phyloP scores from a whole-genome alignment of 2,888 invertebrate genomes.

The Proisotoma minuta region DNA sequence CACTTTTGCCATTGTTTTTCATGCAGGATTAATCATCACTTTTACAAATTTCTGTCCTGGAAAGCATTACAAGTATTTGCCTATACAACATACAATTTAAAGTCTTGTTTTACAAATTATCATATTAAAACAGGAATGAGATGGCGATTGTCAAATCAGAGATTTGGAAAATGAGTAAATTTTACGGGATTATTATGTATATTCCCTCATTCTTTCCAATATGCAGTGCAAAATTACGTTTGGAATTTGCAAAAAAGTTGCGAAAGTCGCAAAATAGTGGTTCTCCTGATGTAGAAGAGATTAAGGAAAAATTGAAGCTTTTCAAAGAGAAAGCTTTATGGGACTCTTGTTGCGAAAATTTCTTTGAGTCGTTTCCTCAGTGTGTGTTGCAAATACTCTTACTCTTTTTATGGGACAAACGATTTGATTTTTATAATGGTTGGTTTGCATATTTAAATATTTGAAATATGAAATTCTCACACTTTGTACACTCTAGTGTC shows the following conservation, averaged over 20 bases:
- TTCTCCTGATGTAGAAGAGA: not conserved
- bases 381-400: slow-evolving; percentile 16
- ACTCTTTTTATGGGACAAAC: not conserved
- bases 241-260: slow-evolving; percentile 7
- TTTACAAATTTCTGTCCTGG: slow-evolving; percentile 17
- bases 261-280: not conserved
- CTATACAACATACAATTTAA: not conserved
- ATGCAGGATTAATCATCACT: slow-evolving; percentile 16
- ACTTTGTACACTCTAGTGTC: too few relatives aligned
- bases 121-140: not conserved
- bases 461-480: too few relatives aligned
- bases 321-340: slow-evolving; percentile 19
- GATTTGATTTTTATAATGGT: not conserved
- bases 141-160: not conserved
- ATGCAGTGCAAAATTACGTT: slow-evolving; percentile 9
- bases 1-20: slow-evolving; percentile 15
- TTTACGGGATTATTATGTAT: slow-evolving; percentile 18
- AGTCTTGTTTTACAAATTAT: not conserved
- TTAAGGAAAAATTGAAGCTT: not conserved
- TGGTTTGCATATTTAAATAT: too few relatives aligned
- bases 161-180: slow-evolving; percentile 12
- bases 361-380: slow-evolving; percentile 22
- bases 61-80: slow-evolving; percentile 1
- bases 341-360: slow-evolving; percentile 17
- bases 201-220: slow-evolving; percentile 24